Conservation (phyloP, 2,888 invertebrate genomes). For the Sminthurides aquaticus region DNA sequence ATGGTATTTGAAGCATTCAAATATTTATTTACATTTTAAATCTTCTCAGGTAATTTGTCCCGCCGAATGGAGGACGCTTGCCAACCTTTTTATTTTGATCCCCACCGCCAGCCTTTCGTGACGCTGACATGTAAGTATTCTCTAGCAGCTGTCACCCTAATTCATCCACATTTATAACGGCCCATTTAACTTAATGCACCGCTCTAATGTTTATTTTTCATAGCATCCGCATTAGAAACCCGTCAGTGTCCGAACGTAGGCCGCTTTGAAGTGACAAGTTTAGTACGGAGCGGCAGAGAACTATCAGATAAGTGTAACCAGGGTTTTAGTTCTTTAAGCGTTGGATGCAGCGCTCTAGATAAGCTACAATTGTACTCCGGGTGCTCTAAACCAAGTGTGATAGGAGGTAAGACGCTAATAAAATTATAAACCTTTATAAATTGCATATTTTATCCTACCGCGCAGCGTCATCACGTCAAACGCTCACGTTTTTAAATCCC, state of each 20-base stretch:
- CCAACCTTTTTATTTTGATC: constrained; percentile 69
- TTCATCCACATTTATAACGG: too few species aligned
- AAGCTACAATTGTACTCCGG: constrained; percentile 28
- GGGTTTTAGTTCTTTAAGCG: constrained; percentile 20
- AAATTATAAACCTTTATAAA: not conserved
- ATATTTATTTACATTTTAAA: not conserved
- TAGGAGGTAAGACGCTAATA: constrained; percentile 15
- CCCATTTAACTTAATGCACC: too few species aligned
- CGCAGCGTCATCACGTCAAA: too few species aligned
- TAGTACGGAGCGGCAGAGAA: constrained; percentile 15
- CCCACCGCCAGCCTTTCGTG: constrained; percentile 67
- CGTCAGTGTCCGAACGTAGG: constrained; percentile 75
- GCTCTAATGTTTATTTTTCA: too few species aligned
- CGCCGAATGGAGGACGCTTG: constrained; percentile 78
- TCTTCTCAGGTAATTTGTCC: constrained; percentile 57
- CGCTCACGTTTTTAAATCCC: too few species aligned
- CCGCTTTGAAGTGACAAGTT: constrained; percentile 51
- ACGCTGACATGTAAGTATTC: constrained; percentile 72
- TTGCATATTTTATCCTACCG: not conserved
- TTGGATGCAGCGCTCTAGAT: constrained; percentile 36
- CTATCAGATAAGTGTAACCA: constrained; percentile 8
- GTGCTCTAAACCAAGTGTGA: constrained; percentile 12
- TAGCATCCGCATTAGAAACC: constrained; percentile 74
- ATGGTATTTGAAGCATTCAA: not conserved
- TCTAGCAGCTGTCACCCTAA: not conserved